Evolutionary conservation across 2,888 invertebrate genomes (phyloP), one percentile per base, ranked within the genome.

Genomic region (Pelosia muscerda): DNA sequence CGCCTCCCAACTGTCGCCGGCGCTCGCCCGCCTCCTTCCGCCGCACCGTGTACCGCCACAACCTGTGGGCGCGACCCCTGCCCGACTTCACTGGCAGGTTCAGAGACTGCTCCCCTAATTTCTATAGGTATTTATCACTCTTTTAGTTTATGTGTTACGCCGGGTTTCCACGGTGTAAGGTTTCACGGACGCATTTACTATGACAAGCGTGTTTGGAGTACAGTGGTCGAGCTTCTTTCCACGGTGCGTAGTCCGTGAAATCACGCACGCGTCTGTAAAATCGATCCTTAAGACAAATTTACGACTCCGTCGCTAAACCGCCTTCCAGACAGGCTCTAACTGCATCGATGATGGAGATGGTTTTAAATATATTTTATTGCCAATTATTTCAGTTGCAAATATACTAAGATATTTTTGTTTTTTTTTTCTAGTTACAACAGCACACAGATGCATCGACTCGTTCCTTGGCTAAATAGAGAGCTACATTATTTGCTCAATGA

Each of bases 391-490:
- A n/a, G 49, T 31, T 58, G 31, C 31, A 3, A 22, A 31, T 34
- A 2, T 59, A 25, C 25, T 25, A 25, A 59, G 0, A 23, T 23
- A 13, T 26, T 6, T 26, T 5, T 0, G 19, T 19, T 73, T n/a
- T 23, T 64, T 42, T 63, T 72, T 58, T 68, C n/a, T 86, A 97
- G 97, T 89, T 95, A 96, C 85, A 96, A 98, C 92, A 97, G 97
- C 67, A 96, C 97, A 19, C 97, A 97, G 87, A 95, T 97, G 74
- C 97, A 97, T 87, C 96, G 99, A 1, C 95, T 99, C 66, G 96
- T 97, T 73, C 98, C 98, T 1, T 99, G 98, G 98, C 93, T 99
- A 38, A 97, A 97, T 88, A 95, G 99, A 74, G 99, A 99, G 90
- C 93, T 99, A 34, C 96, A 96, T 79, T 97, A 97, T 71, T 95